Evolutionary conservation across 2,888 invertebrate genomes (phyloP).

Genomic region (Eumacrocentrus americanus): DNA sequence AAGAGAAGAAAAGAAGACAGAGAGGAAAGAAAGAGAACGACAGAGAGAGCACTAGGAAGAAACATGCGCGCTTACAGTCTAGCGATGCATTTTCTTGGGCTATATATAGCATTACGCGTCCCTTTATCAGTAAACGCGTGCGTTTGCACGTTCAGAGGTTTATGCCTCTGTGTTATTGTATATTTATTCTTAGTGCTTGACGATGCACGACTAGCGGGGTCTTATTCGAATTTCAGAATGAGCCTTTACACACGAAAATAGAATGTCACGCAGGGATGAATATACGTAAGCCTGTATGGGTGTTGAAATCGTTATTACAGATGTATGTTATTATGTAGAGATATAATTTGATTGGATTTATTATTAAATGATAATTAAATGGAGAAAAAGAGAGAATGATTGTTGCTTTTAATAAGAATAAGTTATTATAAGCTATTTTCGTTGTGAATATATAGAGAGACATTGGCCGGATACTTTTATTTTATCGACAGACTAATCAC

Average conservation of each 20-base stretch:
- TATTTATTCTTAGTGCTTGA: not conserved
- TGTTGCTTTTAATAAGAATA: not conserved
- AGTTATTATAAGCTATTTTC: too few species aligned
- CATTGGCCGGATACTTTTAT: too few species aligned
- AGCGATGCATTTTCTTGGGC: conserved; percentile 42
- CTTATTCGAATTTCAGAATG: not conserved
- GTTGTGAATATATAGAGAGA: too few species aligned
- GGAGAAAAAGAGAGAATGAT: too few species aligned
- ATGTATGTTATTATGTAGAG: too few species aligned
- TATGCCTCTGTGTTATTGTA: not conserved
- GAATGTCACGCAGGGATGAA: not conserved
- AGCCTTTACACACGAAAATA: not conserved
- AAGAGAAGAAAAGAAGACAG: conserved; percentile 22
- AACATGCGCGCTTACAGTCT: conserved; percentile 24
- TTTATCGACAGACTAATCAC: too few species aligned
- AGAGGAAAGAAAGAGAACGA: conserved; percentile 32
- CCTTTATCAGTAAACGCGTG: conserved; percentile 37
- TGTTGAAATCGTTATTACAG: not conserved
- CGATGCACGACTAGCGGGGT: not conserved
- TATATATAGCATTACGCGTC: conserved; percentile 43
- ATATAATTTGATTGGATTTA: not conserved
- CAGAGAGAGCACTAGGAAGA: conserved; percentile 43
- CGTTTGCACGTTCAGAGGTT: conserved; percentile 16
- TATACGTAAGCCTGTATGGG: not conserved
- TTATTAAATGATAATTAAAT: not conserved